Evolutionary conservation across 2,113 vertebrate genomes (phyloP), one percentile per base, ranked within the genome.

Genomic region (Nycticorax nycticorax): DNA sequence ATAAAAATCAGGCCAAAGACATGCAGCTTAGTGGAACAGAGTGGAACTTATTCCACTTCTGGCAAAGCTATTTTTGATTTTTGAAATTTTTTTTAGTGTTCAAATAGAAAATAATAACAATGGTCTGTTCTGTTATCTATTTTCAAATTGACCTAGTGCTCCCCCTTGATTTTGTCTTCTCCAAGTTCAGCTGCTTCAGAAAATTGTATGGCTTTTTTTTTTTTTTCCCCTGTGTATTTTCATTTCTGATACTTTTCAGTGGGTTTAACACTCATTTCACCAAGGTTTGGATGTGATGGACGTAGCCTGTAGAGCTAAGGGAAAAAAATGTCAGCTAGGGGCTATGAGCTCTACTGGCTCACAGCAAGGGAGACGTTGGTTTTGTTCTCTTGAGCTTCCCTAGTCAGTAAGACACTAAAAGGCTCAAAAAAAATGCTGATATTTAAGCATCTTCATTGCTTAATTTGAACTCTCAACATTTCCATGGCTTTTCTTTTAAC

Each of bases 321-420:
- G 80, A 95, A 97, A 96, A 91, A 50, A 74, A 35, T 96, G 77
- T 89, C 85, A 90, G 73, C 94, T 84, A 69, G 69, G 68, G 82
- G 63, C 89, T 97, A 66, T 77, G 96, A 94, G 69, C 63, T 97
- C 90, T 81, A 85, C 77, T 97, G 95, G 93, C 78, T 97, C 62
- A 88, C 83, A 96, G 92, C 73, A 88, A 97, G 95, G 80, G 78
- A 95, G 89, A 94, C 1, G 2, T 93, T 96, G 77, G 94, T 97
- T 97, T 97, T 95, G 91, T 92, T 95, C 80, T 96, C 72, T 87
- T 95, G 78, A 91, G 91, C 78, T 94, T 96, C 89, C 92, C 89
- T 96, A 94, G 94, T 90, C 85, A 93, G 85, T 93, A 95, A 96
- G 69, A 92, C 63, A 95, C 63, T 93, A 93, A 94, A 95, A 96